Evolutionary conservation across 2,888 invertebrate species (phyloP).

Genomic region (Drosophila yooni): DNA sequence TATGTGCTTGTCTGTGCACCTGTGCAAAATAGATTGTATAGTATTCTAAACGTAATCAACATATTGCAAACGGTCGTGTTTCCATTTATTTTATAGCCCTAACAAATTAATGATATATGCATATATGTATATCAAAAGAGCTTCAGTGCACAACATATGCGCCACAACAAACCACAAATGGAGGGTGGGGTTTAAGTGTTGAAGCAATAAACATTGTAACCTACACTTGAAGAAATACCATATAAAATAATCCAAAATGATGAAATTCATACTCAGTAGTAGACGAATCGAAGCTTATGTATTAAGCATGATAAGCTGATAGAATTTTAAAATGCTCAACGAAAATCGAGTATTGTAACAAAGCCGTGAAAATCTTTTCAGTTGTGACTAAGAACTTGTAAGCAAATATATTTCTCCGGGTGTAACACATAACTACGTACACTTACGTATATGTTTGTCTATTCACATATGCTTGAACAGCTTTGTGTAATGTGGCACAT

Average conservation of each 20-base stretch:
- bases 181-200: constrained; percentile 7
- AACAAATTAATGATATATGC: constrained; percentile 29
- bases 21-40: constrained; percentile 42
- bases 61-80: constrained; percentile 37
- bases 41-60: constrained; percentile 60
- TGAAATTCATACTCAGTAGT: background rate
- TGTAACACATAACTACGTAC: background rate
- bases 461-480: background rate
- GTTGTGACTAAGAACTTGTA: background rate
- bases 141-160: constrained; percentile 9
- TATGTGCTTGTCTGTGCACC: background rate
- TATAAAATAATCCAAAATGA: background rate
- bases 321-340: background rate
- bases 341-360: background rate
- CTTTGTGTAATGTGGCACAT: constrained; percentile 8
- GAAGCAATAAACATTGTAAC: constrained; percentile 42
- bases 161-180: constrained; percentile 1
- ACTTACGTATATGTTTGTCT: background rate
- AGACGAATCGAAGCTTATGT: background rate
- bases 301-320: too few species aligned
- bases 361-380: background rate
- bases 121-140: constrained; percentile 34
- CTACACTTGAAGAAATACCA: constrained; percentile 4
- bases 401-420: background rate
- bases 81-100: constrained; percentile 41